Evolutionary conservation across 1,140 invertebrate species (phyloP).

Genomic region (Colletes latitarsis): DNA sequence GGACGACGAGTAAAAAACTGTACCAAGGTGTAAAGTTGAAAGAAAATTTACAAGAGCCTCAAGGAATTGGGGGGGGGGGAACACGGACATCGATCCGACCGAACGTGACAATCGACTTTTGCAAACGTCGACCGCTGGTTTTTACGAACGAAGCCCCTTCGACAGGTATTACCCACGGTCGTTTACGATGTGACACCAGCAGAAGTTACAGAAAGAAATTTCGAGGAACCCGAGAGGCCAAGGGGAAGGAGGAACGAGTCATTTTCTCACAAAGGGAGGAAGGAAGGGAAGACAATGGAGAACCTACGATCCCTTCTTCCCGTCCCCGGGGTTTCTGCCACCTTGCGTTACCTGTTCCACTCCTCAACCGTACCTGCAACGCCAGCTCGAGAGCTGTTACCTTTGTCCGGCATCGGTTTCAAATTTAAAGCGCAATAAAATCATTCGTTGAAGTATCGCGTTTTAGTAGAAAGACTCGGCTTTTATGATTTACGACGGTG

Average conservation of each 20-base stretch:
- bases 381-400: slow-evolving; percentile 11
- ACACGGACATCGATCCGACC: not conserved
- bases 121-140: not conserved
- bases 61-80: no score
- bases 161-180: not conserved
- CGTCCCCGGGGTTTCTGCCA: slow-evolving; percentile 37
- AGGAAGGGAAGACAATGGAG: slow-evolving; percentile 46
- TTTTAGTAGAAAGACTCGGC: slow-evolving; percentile 7
- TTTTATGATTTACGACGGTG: slow-evolving; percentile 31
- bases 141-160: not conserved
- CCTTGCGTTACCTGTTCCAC: slow-evolving; percentile 47
- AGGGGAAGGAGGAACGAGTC: not conserved
- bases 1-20: no score
- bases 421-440: slow-evolving; percentile 47
- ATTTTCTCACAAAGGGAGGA: slow-evolving; percentile 21
- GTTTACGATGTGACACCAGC: slow-evolving; percentile 18
- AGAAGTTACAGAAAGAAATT: slow-evolving; percentile 29
- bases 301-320: slow-evolving; percentile 27
- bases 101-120: slow-evolving; percentile 27
- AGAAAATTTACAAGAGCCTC: no score
- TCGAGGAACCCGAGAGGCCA: slow-evolving; percentile 12
- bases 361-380: slow-evolving; percentile 16
- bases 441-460: slow-evolving; percentile 16
- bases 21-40: no score
- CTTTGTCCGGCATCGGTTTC: slow-evolving; percentile 43